Conservation (phyloP, 2,888 invertebrate species). For the Oeneis ivallda region DNA sequence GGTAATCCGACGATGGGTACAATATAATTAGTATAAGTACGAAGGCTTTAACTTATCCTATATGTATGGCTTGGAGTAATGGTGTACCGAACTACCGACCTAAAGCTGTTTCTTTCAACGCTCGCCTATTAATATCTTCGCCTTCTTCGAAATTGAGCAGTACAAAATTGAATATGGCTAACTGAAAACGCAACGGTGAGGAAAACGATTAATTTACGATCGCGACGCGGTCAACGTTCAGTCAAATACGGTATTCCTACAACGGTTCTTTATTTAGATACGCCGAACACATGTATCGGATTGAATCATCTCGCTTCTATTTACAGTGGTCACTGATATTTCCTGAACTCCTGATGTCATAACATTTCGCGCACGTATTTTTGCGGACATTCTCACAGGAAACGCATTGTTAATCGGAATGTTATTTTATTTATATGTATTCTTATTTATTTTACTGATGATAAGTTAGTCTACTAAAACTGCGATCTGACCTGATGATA, state of each 20-base stretch:
- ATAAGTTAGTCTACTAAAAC: too few relatives aligned
- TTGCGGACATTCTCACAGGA: constrained; percentile 15
- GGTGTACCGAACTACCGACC: too few relatives aligned
- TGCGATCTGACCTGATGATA: too few relatives aligned
- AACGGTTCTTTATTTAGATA: constrained; percentile 75
- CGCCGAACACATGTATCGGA: constrained; percentile 63
- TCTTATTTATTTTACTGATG: too few relatives aligned
- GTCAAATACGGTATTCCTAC: constrained; percentile 62
- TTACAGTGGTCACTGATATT: constrained; percentile 56
- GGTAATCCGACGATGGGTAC: too few relatives aligned
- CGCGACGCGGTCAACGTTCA: constrained; percentile 64
- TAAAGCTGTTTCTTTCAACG: constrained; percentile 5
- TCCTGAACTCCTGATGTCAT: constrained; percentile 59
- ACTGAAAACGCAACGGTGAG: constrained; percentile 49
- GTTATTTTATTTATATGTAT: too few relatives aligned
- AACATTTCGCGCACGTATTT: constrained; percentile 50
- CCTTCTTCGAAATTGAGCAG: constrained; percentile 48
- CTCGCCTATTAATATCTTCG: constrained; percentile 5
- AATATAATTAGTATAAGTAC: not conserved
- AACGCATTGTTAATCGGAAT: not conserved
- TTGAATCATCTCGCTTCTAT: constrained; percentile 66
- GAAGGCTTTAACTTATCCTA: not conserved
- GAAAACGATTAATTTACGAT: constrained; percentile 60
- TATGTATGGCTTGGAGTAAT: not conserved
- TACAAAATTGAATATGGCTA: constrained; percentile 43